These are phyloP conservation scores for Crematogaster levior DNA, from an alignment of 2,888 invertebrate species.

Conservation along the genomic window DNA sequence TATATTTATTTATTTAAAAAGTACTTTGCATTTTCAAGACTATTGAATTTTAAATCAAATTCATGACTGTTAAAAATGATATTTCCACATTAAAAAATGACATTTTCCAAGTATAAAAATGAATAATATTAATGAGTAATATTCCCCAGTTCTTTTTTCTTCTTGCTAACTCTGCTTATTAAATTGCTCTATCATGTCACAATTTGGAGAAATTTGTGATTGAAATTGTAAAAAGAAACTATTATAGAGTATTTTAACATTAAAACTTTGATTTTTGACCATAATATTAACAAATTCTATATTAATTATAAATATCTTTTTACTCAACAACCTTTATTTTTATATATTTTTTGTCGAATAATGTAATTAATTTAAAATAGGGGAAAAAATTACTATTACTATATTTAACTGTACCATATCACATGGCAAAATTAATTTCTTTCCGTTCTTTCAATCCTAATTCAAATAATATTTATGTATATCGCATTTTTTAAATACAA, in stretches of 20 bases:
- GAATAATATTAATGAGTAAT: too few species aligned
- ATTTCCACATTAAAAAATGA: neutral
- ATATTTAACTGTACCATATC: neutral
- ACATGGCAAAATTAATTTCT: neutral
- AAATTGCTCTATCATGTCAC: neutral
- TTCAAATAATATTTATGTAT: neutral
- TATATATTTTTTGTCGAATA: neutral
- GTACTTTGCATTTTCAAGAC: neutral
- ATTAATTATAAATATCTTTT: too few species aligned
- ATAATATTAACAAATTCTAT: neutral
- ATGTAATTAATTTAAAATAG: neutral
- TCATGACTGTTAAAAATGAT: neutral
- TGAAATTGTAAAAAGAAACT: neutral
- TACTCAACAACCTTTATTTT: too few species aligned
- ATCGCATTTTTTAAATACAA: neutral
- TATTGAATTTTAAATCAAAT: neutral
- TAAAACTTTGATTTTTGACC: too few species aligned
- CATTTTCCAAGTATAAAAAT: neutral
- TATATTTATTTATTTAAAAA: constrained; percentile 5
- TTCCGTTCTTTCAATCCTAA: neutral
- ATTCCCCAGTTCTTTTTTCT: too few species aligned
- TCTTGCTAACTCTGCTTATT: too few species aligned
- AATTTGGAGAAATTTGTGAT: neutral
- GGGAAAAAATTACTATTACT: neutral
- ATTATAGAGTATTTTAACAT: neutral